These are phyloP conservation scores for Nomada goodeniana DNA, from an alignment of 2,888 invertebrate genomes.

Conservation along the genomic window DNA sequence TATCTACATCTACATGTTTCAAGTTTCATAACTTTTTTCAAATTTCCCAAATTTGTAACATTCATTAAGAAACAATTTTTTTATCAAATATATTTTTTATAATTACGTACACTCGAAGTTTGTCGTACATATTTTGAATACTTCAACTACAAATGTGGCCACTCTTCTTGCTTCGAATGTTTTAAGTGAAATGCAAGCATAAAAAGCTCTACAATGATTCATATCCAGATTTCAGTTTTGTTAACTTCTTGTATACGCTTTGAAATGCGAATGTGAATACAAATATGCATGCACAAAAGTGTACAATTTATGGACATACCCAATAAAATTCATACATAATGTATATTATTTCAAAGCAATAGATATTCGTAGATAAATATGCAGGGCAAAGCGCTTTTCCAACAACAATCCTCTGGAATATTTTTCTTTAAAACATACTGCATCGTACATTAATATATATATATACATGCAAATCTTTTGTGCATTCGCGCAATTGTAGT, in stretches of 20 bases:
- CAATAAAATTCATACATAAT: neutral
- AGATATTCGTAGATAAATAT: neutral
- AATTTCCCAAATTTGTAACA: constrained; percentile 3
- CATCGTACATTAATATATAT: neutral
- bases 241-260: too few relatives aligned
- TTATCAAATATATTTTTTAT: neutral
- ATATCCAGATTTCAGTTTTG: neutral
- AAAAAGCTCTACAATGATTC: neutral
- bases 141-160: neutral
- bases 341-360: neutral
- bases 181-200: neutral
- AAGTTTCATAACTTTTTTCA: too few relatives aligned
- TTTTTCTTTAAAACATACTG: neutral
- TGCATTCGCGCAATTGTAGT: neutral
- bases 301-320: too few relatives aligned
- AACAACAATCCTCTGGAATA: too few relatives aligned
- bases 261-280: neutral
- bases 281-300: neutral
- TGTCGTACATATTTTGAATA: neutral
- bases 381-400: too few relatives aligned
- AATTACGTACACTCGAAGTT: neutral
- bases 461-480: neutral
- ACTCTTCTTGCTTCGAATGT: neutral
- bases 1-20: too few relatives aligned
- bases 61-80: neutral